These are phyloP conservation scores for western clawed frog (Xenopus tropicalis) DNA, from an alignment of 2,113 vertebrate genomes.

Conservation along the genomic window UCB_Xtro_10.0 CM004448.2:134636001-134636500, in stretches of 20 bases:
- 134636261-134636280: conserved; percentile 25
- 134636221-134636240: conserved; percentile 25
- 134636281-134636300: conserved; percentile 34
- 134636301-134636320: background rate
- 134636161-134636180: conserved; percentile 39
- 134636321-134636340: too few relatives aligned
- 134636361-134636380: too few relatives aligned
- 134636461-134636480: too few relatives aligned
- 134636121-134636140: conserved; percentile 41
- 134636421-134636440: too few relatives aligned
- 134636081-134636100: conserved; percentile 29
- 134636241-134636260: conserved; percentile 29
- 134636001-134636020: conserved; percentile 38
- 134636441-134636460: too few relatives aligned
- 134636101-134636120: conserved; percentile 36
- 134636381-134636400: too few relatives aligned
- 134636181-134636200: conserved; percentile 42
- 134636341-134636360: too few relatives aligned
- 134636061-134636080: conserved; percentile 36
- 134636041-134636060: conserved; percentile 45
- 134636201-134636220: conserved; percentile 23
- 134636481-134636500: too few relatives aligned
- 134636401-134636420: too few relatives aligned
- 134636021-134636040: conserved; percentile 41
- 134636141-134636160: conserved; percentile 41